A percentile compares a stretch with the other conserved stretches of the same genome.
Evolutionary conservation across 2,888 invertebrate species (phyloP).

Genomic region (Caenorhabditis afra): DNA sequence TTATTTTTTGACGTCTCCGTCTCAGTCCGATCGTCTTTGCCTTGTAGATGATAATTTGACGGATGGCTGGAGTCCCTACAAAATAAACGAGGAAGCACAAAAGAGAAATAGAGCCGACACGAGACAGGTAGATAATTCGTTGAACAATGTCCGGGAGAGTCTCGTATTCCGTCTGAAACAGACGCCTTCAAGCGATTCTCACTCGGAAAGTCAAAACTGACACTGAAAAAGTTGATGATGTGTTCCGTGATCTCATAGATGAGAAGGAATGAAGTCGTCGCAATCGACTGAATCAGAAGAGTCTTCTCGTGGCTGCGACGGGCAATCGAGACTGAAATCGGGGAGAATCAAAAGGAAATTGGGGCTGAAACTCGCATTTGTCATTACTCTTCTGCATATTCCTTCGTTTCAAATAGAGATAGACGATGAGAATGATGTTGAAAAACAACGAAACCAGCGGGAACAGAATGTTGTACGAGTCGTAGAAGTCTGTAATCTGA

Average conservation of each 20-base stretch:
- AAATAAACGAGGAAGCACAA: slow-evolving; percentile 35
- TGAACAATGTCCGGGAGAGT: slow-evolving; percentile 8
- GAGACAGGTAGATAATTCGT: slow-evolving; percentile 14
- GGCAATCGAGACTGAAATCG: slow-evolving; percentile 21
- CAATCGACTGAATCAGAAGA: slow-evolving; percentile 25
- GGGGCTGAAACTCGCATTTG: slow-evolving; percentile 1
- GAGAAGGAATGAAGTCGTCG: slow-evolving; percentile 26
- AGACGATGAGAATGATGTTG: slow-evolving; percentile 16
- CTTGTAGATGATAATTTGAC: slow-evolving; percentile 18
- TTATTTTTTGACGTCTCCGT: background rate
- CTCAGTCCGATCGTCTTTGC: background rate
- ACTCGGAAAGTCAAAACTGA: background rate
- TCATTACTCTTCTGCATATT: slow-evolving; percentile 1
- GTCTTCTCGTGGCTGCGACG: slow-evolving; percentile 25
- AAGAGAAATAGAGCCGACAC: slow-evolving; percentile 20
- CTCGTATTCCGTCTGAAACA: slow-evolving; percentile 16
- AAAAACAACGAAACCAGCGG: slow-evolving; percentile 13
- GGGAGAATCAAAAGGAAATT: background rate
- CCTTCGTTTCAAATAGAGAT: slow-evolving; percentile 12
- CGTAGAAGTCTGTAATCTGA: slow-evolving; percentile 24
- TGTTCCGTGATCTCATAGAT: slow-evolving; percentile 30
- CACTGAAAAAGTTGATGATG: slow-evolving; percentile 16
- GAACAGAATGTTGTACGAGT: slow-evolving; percentile 24
- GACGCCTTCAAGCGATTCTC: background rate
- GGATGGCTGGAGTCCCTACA: slow-evolving; percentile 24